These are phyloP conservation scores for Eubasilissa splendida DNA, from an alignment of 2,888 invertebrate genomes.

Conservation along the genomic window DNA sequence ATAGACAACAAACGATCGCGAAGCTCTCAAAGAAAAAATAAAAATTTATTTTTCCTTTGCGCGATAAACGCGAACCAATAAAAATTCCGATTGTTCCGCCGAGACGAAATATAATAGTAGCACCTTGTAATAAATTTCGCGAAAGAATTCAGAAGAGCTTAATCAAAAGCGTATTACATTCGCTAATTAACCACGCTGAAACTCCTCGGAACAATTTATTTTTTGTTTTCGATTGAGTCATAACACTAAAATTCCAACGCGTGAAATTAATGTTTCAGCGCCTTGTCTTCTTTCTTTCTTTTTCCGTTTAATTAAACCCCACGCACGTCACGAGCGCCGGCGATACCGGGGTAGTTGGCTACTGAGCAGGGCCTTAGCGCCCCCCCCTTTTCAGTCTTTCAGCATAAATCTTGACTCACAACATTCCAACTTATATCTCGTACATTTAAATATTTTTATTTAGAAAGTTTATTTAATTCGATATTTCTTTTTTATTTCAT, in stretches of 20 bases:
- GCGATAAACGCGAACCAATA: slow-evolving; percentile 37
- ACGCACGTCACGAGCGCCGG: slow-evolving; percentile 39
- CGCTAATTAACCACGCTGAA: slow-evolving; percentile 53
- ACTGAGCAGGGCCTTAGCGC: background rate
- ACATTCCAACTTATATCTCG: background rate
- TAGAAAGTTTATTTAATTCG: too few species aligned
- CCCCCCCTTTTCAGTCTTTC: background rate
- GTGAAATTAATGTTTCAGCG: slow-evolving; percentile 52
- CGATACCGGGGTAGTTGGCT: background rate
- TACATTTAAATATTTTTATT: too few species aligned
- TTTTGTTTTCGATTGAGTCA: slow-evolving; percentile 53
- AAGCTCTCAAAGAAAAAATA: background rate
- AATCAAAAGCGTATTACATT: slow-evolving; percentile 54
- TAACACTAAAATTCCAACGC: slow-evolving; percentile 57
- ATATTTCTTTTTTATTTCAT: too few species aligned
- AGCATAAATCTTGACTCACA: background rate
- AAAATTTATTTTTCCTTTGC: slow-evolving; percentile 12
- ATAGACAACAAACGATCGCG: slow-evolving; percentile 3
- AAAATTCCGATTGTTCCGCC: slow-evolving; percentile 40
- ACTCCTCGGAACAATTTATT: slow-evolving; percentile 38
- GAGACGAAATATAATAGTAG: slow-evolving; percentile 42
- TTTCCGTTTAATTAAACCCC: slow-evolving; percentile 55
- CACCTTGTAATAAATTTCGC: slow-evolving; percentile 40
- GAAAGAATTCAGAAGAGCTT: slow-evolving; percentile 41
- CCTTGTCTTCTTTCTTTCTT: slow-evolving; percentile 39